Conservation (phyloP, 2,797 vertebrate species). For the Cyprinella venusta region DNA sequence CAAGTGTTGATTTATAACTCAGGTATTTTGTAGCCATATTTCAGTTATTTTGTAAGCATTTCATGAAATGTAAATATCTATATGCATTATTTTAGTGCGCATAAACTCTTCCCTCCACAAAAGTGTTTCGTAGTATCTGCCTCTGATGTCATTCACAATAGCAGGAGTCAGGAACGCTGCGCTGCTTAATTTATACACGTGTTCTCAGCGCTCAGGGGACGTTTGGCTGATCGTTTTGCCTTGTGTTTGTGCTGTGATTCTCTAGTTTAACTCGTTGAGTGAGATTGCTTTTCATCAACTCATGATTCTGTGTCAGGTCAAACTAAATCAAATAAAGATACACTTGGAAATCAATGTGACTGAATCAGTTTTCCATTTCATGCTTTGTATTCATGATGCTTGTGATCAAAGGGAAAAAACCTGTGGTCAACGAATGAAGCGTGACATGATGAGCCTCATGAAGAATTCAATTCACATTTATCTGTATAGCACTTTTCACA, state of each 20-base stretch:
- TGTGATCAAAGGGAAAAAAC: neutral
- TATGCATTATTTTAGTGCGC: conserved; percentile 71
- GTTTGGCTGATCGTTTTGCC: conserved; percentile 16
- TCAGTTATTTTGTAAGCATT: conserved; percentile 1
- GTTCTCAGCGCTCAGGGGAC: conserved; percentile 22
- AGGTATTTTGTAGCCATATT: conserved; percentile 39
- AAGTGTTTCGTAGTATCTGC: conserved; percentile 24
- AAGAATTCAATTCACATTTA: neutral
- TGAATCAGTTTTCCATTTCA: neutral
- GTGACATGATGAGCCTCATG: neutral
- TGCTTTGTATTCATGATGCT: neutral
- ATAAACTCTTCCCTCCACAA: conserved; percentile 34
- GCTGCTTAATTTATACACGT: conserved; percentile 3
- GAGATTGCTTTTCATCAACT: neutral
- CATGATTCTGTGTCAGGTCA: conserved; percentile 31
- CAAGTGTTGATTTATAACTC: conserved; percentile 70
- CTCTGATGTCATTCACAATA: conserved; percentile 42
- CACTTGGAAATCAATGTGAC: neutral
- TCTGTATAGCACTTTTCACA: too few species aligned
- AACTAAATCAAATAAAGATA: conserved; percentile 24
- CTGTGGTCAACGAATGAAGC: neutral
- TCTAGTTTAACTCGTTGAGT: neutral
- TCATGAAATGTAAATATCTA: conserved; percentile 59
- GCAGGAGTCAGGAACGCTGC: conserved; percentile 34
- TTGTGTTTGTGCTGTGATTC: conserved; percentile 8